phyloP scores from a whole-genome alignment of 2,888 invertebrate species.

The Tryphoninae sp. region DNA sequence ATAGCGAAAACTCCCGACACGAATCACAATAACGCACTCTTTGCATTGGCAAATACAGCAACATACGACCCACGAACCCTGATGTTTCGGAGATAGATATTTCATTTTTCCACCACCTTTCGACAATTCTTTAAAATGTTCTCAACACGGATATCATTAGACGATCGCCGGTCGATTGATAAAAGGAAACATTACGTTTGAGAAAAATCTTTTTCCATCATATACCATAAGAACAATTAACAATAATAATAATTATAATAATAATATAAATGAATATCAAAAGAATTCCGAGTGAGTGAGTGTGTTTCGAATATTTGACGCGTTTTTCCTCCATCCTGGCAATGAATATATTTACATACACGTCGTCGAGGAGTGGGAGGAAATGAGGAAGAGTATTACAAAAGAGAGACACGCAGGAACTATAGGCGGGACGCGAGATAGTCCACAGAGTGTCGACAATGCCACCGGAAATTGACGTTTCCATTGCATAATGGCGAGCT shows the following conservation, averaged over 20 bases:
- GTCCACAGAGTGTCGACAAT: constrained; percentile 63
- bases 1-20: not conserved
- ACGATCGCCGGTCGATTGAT: too few relatives aligned
- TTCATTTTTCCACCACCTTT: constrained; percentile 2
- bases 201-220: too few relatives aligned
- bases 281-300: constrained; percentile 7
- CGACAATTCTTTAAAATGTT: not conserved
- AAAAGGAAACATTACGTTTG: too few relatives aligned
- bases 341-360: constrained; percentile 3
- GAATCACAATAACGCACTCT: constrained; percentile 17
- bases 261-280: too few relatives aligned
- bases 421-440: constrained; percentile 55
- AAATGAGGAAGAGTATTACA: constrained; percentile 55
- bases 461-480: constrained; percentile 76
- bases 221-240: too few relatives aligned
- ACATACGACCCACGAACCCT: not conserved
- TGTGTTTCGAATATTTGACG: constrained; percentile 21
- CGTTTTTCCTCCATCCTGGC: constrained; percentile 51
- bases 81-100: not conserved
- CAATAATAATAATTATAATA: too few relatives aligned
- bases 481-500: constrained; percentile 78
- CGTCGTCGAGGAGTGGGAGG: constrained; percentile 14
- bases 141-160: too few relatives aligned
- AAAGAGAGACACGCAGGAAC: constrained; percentile 61
- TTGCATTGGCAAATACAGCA: not conserved